A percentile compares a stretch with the other conserved stretches of the same genome.
Conservation (phyloP, 2,113 vertebrate genomes). For the Phaethon lepturus region DNA sequence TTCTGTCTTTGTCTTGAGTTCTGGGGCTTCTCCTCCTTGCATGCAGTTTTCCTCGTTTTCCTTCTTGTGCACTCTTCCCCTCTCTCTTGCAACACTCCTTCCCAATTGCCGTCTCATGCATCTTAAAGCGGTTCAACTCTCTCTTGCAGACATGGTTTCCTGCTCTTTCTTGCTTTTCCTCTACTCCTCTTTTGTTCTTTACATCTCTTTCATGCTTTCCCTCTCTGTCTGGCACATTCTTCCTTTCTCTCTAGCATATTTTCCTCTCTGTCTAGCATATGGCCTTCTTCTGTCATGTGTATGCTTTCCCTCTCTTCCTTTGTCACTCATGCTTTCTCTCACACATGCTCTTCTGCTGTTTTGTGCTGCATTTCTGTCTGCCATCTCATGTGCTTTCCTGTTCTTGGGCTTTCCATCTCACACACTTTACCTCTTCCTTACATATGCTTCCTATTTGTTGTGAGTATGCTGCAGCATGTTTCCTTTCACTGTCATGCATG, state of each 20-base stretch:
- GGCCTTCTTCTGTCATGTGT: background rate
- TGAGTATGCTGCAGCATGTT: background rate
- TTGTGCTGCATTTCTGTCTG: background rate
- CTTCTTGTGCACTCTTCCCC: background rate
- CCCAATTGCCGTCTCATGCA: background rate
- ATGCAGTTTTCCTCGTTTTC: background rate
- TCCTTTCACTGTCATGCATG: background rate
- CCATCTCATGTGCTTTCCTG: background rate
- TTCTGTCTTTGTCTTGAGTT: background rate
- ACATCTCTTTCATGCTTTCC: background rate
- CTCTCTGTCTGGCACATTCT: background rate
- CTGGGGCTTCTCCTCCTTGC: background rate
- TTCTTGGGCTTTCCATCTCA: background rate
- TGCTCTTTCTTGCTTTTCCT: background rate
- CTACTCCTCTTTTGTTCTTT: background rate
- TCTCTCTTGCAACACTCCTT: background rate
- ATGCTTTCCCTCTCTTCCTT: background rate
- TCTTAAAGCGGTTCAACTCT: background rate
- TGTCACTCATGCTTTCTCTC: background rate
- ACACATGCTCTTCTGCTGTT: background rate
- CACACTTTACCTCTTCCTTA: background rate
- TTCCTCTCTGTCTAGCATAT: background rate
- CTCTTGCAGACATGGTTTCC: background rate
- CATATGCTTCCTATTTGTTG: background rate
- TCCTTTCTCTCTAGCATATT: background rate